Conservation (phyloP, 2,797 vertebrate genomes). For the Siniperca undulata region DNA sequence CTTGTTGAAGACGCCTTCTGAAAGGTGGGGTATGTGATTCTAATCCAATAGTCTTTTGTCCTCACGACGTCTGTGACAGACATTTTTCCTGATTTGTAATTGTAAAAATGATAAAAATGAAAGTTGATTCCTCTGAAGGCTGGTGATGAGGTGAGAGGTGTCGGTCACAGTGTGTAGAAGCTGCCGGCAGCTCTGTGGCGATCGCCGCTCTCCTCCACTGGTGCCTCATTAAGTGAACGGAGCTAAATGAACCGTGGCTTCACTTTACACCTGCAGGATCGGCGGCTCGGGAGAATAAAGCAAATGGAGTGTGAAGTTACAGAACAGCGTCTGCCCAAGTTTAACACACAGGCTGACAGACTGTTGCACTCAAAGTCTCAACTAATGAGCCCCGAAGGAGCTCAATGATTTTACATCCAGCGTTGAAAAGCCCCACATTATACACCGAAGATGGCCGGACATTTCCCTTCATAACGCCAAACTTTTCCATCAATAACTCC, state of each 20-base stretch:
- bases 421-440: not conserved
- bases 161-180: conserved; percentile 13
- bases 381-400: conserved; percentile 58
- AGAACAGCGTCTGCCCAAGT: conserved; percentile 27
- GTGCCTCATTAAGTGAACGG: conserved; percentile 61
- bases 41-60: too few relatives aligned
- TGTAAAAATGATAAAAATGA: not conserved
- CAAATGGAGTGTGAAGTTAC: conserved; percentile 62
- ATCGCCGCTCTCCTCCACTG: conserved; percentile 2
- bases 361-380: conserved; percentile 47
- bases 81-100: not conserved
- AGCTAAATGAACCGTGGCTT: conserved; percentile 57
- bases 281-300: conserved; percentile 45
- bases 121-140: too few relatives aligned
- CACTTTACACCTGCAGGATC: conserved; percentile 64
- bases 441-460: conserved; percentile 1
- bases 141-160: conserved; percentile 2
- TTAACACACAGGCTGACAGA: conserved; percentile 69
- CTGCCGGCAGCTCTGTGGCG: conserved; percentile 16
- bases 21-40: too few relatives aligned
- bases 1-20: too few relatives aligned
- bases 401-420: conserved; percentile 57
- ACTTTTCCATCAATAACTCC: not conserved
- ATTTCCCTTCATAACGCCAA: not conserved
- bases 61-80: not conserved